Percentiles rank a stretch among this genome's conserved stretches.
phyloP scores from a whole-genome alignment of 1,140 invertebrate species.

The Achatina immaculata region DNA sequence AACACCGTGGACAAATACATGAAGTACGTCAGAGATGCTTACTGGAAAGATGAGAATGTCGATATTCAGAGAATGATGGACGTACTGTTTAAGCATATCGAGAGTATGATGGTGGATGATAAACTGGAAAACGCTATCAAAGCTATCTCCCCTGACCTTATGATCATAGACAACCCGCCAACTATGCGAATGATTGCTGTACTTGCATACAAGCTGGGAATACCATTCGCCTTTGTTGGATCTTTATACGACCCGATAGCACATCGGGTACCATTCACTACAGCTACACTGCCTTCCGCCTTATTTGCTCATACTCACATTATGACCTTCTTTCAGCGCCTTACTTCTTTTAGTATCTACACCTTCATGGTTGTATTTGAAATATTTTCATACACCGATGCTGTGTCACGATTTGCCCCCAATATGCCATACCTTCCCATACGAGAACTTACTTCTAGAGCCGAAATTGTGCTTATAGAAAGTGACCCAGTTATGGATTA shows the following conservation, averaged over 20 bases:
- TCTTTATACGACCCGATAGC: conserved; percentile 1
- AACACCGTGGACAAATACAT: conserved; percentile 20
- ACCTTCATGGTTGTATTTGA: neutral
- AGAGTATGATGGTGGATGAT: conserved; percentile 17
- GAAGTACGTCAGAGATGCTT: conserved; percentile 16
- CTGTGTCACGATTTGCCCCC: conserved; percentile 15
- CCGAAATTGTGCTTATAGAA: conserved; percentile 45
- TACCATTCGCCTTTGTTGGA: conserved; percentile 41
- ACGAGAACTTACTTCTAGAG: neutral
- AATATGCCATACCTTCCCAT: conserved; percentile 26
- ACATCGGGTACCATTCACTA: conserved; percentile 24
- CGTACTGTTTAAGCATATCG: neutral
- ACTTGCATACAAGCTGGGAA: conserved; percentile 39
- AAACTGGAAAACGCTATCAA: neutral
- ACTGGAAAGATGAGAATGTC: conserved; percentile 20
- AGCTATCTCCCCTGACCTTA: conserved; percentile 21
- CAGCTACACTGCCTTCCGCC: conserved; percentile 8
- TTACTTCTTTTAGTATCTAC: neutral
- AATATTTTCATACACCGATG: neutral
- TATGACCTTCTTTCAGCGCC: conserved; percentile 36
- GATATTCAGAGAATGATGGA: conserved; percentile 27
- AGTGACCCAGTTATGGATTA: conserved; percentile 49
- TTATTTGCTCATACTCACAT: conserved; percentile 18
- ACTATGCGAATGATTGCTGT: conserved; percentile 24
- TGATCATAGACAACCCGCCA: conserved; percentile 39